Evolutionary conservation across 2,888 invertebrate genomes (phyloP), one percentile per base, ranked within the genome.

Genomic region (Blera fallax): DNA sequence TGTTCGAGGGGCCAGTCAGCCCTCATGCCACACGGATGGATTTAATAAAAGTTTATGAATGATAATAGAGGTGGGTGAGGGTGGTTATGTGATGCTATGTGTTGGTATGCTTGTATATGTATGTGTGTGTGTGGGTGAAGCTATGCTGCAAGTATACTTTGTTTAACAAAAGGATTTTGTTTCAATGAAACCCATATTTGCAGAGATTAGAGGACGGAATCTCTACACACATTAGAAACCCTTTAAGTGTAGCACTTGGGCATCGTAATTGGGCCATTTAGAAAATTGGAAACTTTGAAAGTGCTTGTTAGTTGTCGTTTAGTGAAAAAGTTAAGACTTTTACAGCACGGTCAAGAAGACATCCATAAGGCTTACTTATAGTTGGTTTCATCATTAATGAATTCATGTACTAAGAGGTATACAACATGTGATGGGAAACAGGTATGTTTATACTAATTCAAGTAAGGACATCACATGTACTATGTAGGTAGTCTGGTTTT

Each of bases 21-120:
- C 54, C 29, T 54, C 62, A 76, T 45, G 74, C 45, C 50, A 52
- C 69, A 80, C 74, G 65, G 70, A 76, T 80, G 40, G 64, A 80
- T 81, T 85, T 81, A 81, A 85, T 85, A 84, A 80, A 84, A 84
- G 74, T 84, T 84, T 80, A 84, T 84, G 84, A 80, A 80, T 84
- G 79, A 58, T 56, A 84, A 64, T 52, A 32, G 64, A 37, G 48
- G 54, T 40, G 48, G 29, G 62, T 67, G 60, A 3, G 37, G 29
- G 14, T 6, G 62, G 56, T 40, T 54, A 34, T 52, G 48, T 16
- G 32, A 16, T n/a, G 4, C 11, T 32, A 24, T 58, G 37, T 3
- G 27, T 4, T 29, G 14, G 7, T 50, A 21, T 21, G 32, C n/a
- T n/a, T n/a, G n/a, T n/a, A n/a, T n/a, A n/a, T n/a, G n/a, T n/a